Evolutionary conservation across 1,140 invertebrate genomes (phyloP).

Genomic region (Caenorhabditis latens): DNA sequence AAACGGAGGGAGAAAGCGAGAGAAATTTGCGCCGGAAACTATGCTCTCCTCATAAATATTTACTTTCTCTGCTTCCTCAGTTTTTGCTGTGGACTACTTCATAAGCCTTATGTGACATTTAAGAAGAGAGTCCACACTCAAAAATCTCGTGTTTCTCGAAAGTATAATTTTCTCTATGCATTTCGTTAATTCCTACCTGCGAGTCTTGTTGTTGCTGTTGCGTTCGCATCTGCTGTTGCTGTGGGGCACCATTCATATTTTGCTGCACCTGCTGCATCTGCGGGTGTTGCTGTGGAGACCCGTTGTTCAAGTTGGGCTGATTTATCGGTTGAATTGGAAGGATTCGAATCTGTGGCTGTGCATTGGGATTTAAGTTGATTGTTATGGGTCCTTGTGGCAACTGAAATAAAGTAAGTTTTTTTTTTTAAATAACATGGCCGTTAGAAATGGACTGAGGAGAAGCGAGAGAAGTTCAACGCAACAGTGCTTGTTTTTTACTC

Average conservation of each 20-base stretch:
- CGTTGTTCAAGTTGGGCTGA: background rate
- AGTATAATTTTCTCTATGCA: background rate
- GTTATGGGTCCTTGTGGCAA: background rate
- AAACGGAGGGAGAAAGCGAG: background rate
- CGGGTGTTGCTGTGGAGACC: background rate
- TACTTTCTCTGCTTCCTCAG: slow-evolving; percentile 2
- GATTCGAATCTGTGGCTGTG: background rate
- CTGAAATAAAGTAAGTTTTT: background rate
- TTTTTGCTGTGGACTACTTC: background rate
- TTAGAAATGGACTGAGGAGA: too few species aligned
- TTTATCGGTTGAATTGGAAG: background rate
- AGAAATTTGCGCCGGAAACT: slow-evolving; percentile 16
- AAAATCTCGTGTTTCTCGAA: background rate
- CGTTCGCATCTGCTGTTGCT: slow-evolving; percentile 9
- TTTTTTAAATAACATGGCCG: background rate
- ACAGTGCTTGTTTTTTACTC: background rate
- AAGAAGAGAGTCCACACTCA: background rate
- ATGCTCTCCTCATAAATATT: slow-evolving; percentile 45
- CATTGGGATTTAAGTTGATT: background rate
- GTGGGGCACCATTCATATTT: background rate
- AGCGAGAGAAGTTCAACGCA: too few species aligned
- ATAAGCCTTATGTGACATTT: background rate
- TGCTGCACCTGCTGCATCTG: background rate
- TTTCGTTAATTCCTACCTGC: background rate
- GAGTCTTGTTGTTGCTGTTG: background rate